Evolutionary conservation across 2,888 invertebrate species (phyloP).

Genomic region (Eupeodes latifasciatus): DNA sequence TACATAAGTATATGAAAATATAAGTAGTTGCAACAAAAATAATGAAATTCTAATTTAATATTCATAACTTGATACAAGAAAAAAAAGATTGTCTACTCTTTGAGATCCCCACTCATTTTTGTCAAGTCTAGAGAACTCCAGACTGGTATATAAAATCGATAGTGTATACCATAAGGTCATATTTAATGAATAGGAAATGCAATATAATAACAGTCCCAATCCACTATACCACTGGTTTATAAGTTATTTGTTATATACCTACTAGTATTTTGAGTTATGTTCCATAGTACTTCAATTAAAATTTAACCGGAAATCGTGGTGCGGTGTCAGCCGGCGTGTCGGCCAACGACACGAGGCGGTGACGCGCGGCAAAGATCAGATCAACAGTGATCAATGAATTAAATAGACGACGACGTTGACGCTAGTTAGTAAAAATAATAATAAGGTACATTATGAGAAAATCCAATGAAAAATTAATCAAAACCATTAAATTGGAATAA

Average conservation of each 20-base stretch:
- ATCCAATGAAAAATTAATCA: slow-evolving; percentile 45
- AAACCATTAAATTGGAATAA: slow-evolving; percentile 36
- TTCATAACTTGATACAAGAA: slow-evolving; percentile 32
- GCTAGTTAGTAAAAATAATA: background rate
- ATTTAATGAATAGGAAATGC: slow-evolving; percentile 69
- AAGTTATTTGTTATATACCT: slow-evolving; percentile 19
- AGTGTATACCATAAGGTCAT: slow-evolving; percentile 49
- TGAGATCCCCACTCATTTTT: slow-evolving; percentile 45
- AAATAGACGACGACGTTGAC: background rate
- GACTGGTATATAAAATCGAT: background rate
- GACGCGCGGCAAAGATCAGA: background rate
- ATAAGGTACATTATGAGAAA: slow-evolving; percentile 33
- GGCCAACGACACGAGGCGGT: no score
- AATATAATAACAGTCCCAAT: slow-evolving; percentile 34
- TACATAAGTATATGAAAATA: background rate
- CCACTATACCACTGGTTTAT: background rate
- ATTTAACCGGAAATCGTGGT: slow-evolving; percentile 19
- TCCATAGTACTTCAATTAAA: slow-evolving; percentile 19
- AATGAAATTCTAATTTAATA: slow-evolving; percentile 20
- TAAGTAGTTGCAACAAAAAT: slow-evolving; percentile 1
- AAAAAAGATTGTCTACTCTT: background rate
- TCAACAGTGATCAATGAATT: slow-evolving; percentile 25
- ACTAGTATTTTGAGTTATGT: slow-evolving; percentile 15
- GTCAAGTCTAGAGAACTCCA: slow-evolving; percentile 43
- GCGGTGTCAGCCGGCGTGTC: no score